Conservation (phyloP, 2,113 vertebrate species). For the Mobula hypostoma region DNA sequence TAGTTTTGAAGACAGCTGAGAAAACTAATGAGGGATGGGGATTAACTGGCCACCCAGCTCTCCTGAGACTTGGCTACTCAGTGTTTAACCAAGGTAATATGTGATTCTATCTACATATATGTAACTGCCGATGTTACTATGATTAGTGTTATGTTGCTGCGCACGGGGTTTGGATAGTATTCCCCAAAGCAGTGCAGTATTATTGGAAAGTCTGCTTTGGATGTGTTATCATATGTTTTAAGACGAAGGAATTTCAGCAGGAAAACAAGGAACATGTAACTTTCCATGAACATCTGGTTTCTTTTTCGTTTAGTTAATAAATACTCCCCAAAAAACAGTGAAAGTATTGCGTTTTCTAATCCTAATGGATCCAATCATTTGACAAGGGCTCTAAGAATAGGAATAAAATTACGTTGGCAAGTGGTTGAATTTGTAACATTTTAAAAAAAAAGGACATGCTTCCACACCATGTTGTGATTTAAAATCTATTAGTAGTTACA, state of each 20-base stretch:
- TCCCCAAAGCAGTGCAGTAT: constrained; percentile 9
- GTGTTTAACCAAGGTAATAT: background rate
- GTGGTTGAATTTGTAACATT: background rate
- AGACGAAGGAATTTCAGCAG: constrained; percentile 12
- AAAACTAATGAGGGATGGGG: background rate
- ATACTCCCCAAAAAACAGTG: background rate
- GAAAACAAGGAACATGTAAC: background rate
- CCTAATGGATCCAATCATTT: background rate
- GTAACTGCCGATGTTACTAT: background rate
- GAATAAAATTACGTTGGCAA: background rate
- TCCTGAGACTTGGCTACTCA: background rate
- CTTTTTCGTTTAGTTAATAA: background rate
- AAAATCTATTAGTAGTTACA: background rate
- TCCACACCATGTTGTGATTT: background rate
- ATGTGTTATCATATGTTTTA: constrained; percentile 27
- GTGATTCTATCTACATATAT: background rate
- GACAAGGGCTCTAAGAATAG: background rate
- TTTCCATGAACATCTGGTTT: constrained; percentile 32
- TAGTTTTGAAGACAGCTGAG: background rate
- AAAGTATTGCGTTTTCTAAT: background rate
- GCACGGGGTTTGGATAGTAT: background rate
- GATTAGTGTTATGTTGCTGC: background rate
- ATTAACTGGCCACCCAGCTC: background rate
- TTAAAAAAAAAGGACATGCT: too few species aligned
- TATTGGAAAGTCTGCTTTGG: constrained; percentile 7